Evolutionary conservation across 2,113 vertebrate genomes (phyloP), one percentile per base, ranked within the genome.

Genomic region (Siphamia tubifer): DNA sequence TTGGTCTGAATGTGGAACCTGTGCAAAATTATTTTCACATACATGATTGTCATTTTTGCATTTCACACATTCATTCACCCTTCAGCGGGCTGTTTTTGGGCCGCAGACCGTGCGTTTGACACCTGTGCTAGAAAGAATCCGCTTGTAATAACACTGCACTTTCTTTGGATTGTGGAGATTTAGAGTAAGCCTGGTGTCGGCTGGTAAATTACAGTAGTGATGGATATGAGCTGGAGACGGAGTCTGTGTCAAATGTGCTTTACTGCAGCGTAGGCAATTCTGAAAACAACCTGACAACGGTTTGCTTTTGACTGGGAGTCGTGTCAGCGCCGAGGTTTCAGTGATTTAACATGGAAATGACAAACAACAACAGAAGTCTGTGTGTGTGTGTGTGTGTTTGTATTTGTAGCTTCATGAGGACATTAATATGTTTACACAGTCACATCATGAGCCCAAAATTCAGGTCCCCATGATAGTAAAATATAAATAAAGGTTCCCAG

Each of bases 151-250:
- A 24, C 13, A 6, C 20, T 8, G 27, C 25, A 23, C 55, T n/a
- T 53, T 52, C 13, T 24, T n/a, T 3, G n/a, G 67, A 54, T 56
- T 55, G 49, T 13, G 6, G 24, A 28, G 56, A 38, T 9, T 69
- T 11, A 43, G 17, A 40, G 3, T 24, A 19, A 62, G 10, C 10
- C 47, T 49, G 34, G 28, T 61, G 49, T 36, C 44, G 43, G 55
- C 70, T 20, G 71, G 51, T 42, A 62, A 20, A 69, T 60, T 56
- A 1, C 4, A 7, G 28, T 31, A 35, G 57, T 35, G 53, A 64
- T 47, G 32, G 25, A 13, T 49, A 30, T 52, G 38, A 45, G 38
- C 17, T 21, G 54, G 16, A 31, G 52, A 17, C 36, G 55, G 48
- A 2, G 49, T 35, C 28, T 4, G 24, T 39, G 17, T 42, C 64